Percentiles rank a stretch among this genome's conserved stretches.
Conservation (phyloP, 1,140 invertebrate genomes). For the Bombus confusus region DNA sequence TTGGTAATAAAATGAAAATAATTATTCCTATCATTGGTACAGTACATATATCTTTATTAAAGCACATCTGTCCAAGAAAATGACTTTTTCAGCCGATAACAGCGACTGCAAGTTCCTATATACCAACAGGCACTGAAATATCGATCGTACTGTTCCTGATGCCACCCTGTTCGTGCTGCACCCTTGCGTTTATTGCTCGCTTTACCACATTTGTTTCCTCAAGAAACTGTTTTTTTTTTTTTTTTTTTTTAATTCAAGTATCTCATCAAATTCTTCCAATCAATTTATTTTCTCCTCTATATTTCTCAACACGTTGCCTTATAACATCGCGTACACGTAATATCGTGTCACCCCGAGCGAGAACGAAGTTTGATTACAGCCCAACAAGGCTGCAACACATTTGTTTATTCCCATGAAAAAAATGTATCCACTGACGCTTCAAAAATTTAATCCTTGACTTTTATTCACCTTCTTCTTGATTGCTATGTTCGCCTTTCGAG, state of each 20-base stretch:
- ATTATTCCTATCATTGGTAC: not conserved
- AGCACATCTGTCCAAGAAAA: not conserved
- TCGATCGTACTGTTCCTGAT: not conserved
- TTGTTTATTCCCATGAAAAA: too few species aligned
- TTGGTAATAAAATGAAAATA: not conserved
- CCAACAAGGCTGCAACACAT: too few species aligned
- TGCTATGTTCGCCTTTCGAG: not conserved
- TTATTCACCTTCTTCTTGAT: not conserved
- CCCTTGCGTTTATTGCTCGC: not conserved
- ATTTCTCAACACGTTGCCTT: not conserved
- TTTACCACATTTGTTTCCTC: not conserved
- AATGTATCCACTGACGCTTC: too few species aligned
- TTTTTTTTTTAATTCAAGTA: not conserved
- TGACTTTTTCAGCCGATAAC: constrained; percentile 2
- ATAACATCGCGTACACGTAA: too few species aligned
- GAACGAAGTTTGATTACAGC: too few species aligned
- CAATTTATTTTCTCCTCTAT: not conserved
- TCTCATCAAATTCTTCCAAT: not conserved
- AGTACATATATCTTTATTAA: not conserved
- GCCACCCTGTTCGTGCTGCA: constrained; percentile 11
- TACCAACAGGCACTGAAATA: constrained; percentile 16
- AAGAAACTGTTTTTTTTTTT: not conserved
- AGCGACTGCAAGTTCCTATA: too few species aligned
- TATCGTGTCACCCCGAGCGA: too few species aligned
- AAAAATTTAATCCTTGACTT: not conserved